Percentiles rank a stretch among this genome's conserved stretches.
Evolutionary conservation across 2,113 vertebrate genomes (phyloP).

Genomic region (Petrocephalus microphthalmus): DNA sequence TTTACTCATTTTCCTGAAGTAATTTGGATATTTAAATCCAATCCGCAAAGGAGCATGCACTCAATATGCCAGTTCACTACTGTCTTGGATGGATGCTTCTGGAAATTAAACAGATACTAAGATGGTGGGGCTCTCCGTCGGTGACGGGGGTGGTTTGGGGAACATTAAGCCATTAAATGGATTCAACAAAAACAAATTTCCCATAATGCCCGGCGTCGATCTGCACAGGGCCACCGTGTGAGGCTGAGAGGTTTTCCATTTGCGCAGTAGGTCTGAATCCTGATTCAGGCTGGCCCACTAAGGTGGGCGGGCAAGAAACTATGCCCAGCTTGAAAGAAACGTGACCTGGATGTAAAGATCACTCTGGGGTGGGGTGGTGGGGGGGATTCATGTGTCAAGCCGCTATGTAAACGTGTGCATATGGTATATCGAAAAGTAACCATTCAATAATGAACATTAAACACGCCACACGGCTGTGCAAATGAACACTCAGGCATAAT

Average conservation of each 20-base stretch:
- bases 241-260: background rate
- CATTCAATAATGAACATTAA: too few relatives aligned
- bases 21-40: conserved; percentile 54
- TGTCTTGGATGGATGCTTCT: conserved; percentile 40
- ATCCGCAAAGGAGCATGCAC: conserved; percentile 45
- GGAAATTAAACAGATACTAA: conserved; percentile 43
- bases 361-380: too few relatives aligned
- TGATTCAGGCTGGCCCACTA: too few relatives aligned
- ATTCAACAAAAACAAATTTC: conserved; percentile 35
- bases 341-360: too few relatives aligned
- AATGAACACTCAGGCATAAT: background rate
- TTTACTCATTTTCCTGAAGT: conserved; percentile 41
- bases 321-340: too few relatives aligned
- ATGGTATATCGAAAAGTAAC: too few relatives aligned
- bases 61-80: conserved; percentile 56
- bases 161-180: conserved; percentile 45
- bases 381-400: background rate
- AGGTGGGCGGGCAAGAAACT: too few relatives aligned
- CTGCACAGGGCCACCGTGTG: background rate
- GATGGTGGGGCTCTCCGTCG: conserved; percentile 43
- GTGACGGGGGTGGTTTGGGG: conserved; percentile 39
- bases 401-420: too few relatives aligned
- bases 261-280: too few relatives aligned
- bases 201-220: conserved; percentile 24
- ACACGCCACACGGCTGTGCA: background rate